Base-by-base conservation (phyloP, 2,888 invertebrate species). In the Clostera curtula region DNA sequence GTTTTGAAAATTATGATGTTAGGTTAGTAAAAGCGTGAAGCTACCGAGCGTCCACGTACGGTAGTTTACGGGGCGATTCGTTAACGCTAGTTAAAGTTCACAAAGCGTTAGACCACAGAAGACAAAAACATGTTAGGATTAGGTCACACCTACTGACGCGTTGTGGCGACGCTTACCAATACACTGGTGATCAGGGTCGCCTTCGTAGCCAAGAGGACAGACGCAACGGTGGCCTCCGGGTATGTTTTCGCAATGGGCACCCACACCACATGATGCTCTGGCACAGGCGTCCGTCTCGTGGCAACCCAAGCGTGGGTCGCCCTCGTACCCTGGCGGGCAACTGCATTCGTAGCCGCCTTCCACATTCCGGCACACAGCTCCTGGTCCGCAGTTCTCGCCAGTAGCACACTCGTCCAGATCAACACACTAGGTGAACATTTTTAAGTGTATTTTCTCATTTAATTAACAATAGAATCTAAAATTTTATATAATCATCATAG, bases 381-480 rank as follows among this genome's bases (percentile, higher is more conserved):
- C 90, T 19, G 87, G 85, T 25, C 93, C 95, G 69, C 97, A 97
- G 26, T 89, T 88, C 40, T 83, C 76, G 23, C 86, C 86, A 51
- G 86, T 85, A 43, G 87, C 79, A 72, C 96, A 96, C 80, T 96
- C 96, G 73, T 96, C 90, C 39, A 94, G 77, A 69, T 96, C 95
- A 49, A 88, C 86, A 66, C 95, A 95, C 90, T 91, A 41, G 35
- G 39, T 41, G 39, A n/a, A n/a, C n/a, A n/a, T n/a, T n/a, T n/a
- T n/a, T n/a, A n/a, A n/a, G n/a, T n/a, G n/a, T n/a, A n/a, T n/a
- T n/a, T n/a, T n/a, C n/a, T n/a, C n/a, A n/a, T n/a, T n/a, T n/a
- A n/a, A n/a, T n/a, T n/a, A n/a, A n/a, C n/a, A n/a, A n/a, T n/a
- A n/a, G n/a, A n/a, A 20, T 12, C 11, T 13, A 15, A 25, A 27